Base-by-base conservation (phyloP, 2,797 vertebrate species). In the Tapera naevia region DNA sequence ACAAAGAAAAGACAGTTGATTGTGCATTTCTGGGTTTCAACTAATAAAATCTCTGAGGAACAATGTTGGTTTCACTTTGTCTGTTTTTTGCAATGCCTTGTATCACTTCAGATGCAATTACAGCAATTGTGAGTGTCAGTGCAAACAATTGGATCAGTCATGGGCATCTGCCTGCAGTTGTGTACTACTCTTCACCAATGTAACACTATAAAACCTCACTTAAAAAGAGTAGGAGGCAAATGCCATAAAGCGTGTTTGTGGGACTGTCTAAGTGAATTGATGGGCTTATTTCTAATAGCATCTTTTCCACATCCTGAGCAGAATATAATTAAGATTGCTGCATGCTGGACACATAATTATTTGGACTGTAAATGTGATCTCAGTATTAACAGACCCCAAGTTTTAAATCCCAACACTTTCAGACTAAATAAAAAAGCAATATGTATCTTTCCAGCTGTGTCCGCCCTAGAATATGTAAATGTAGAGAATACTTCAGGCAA, bases 281-380 rank as follows among this genome's bases (percentile, higher is more conserved):
- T 94, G 95, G 96, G 96, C 96, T 94, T 96, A 93, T 95, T 94
- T 96, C 92, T 96, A 96, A 96, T 74, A 94, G 91, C 93, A 94
- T 96, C 91, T 84, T 92, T 86, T 91, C 96, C 95, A 96, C 94
- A 94, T 96, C 94, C 95, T 96, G 94, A 96, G 88, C 5, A 13
- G 93, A 94, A 95, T 82, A 83, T 93, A 91, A 97, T 95, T 94
- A 94, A 93, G 91, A 96, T 94, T 95, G 90, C 94, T 95, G 91
- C 95, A 93, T 58, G 72, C 84, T 91, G 88, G 91, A 96, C 90
- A 66, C 95, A 81, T 75, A 88, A 95, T 95, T 71, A 75, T 94
- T 76, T 89, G 86, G 76, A 78, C 81, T 93, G 71, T 70, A 95
- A 89, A 94, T 57, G 57, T 56, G 61, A 90, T 91, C 73, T 93